phyloP scores from a whole-genome alignment of 1,140 invertebrate genomes.

The Pseudomyrmex dendroicus region DNA sequence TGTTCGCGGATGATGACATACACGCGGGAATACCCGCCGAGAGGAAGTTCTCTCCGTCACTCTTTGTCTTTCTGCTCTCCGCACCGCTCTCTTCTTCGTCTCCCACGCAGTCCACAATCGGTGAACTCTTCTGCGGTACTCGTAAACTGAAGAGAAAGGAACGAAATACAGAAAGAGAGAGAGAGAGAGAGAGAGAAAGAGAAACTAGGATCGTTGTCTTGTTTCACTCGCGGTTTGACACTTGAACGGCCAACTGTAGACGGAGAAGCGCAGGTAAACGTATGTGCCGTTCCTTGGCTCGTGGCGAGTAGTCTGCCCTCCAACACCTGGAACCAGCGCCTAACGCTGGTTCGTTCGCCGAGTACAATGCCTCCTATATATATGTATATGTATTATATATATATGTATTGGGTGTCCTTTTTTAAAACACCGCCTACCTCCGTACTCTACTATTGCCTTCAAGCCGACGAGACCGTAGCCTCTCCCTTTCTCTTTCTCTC shows the following conservation, averaged over 20 bases:
- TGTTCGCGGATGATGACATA: slow-evolving; percentile 45
- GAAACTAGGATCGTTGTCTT: background rate
- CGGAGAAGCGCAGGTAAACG: slow-evolving; percentile 57
- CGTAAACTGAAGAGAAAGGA: background rate
- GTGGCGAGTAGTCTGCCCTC: slow-evolving; percentile 65
- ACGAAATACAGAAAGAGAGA: background rate
- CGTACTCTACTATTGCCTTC: slow-evolving; percentile 71
- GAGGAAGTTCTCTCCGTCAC: slow-evolving; percentile 34
- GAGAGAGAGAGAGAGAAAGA: slow-evolving; percentile 15
- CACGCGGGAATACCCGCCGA: slow-evolving; percentile 48
- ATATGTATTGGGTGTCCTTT: slow-evolving; percentile 70
- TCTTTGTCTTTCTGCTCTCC: background rate
- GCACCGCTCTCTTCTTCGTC: background rate
- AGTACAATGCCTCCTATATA: slow-evolving; percentile 75
- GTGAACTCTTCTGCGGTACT: too few relatives aligned
- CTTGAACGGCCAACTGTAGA: slow-evolving; percentile 28
- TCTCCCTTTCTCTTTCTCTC: slow-evolving; percentile 28
- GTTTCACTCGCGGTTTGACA: slow-evolving; percentile 8
- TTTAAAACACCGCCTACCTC: slow-evolving; percentile 67
- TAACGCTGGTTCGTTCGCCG: slow-evolving; percentile 68
- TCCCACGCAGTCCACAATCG: slow-evolving; percentile 3
- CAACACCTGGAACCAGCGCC: slow-evolving; percentile 73
- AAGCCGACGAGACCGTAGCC: slow-evolving; percentile 48
- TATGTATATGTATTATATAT: too few relatives aligned
- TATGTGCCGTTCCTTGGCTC: slow-evolving; percentile 57